A percentile compares a stretch with the other conserved stretches of the same genome.
phyloP scores from a whole-genome alignment of 2,113 vertebrate species.

The Spizaetus ornatus region DNA sequence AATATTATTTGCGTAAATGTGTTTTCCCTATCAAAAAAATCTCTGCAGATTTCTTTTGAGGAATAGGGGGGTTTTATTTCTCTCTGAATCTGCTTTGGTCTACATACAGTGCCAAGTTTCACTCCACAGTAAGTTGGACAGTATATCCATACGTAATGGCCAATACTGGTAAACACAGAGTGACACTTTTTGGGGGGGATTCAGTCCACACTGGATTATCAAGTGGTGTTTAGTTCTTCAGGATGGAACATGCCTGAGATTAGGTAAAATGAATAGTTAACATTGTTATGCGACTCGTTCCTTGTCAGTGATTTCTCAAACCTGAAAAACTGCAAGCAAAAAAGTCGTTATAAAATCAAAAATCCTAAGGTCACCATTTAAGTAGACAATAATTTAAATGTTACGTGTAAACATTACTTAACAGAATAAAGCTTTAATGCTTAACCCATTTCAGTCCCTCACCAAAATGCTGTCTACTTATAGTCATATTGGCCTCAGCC shows the following conservation, averaged over 20 bases:
- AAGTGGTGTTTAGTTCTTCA: neutral
- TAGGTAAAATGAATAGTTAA: neutral
- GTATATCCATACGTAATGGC: accelerated
- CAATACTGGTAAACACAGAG: neutral
- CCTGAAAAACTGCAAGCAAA: neutral
- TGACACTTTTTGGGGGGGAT: accelerated
- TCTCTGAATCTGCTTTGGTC: neutral
- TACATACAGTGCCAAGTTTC: neutral
- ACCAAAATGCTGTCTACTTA: neutral
- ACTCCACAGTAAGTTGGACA: neutral
- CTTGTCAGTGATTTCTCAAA: neutral
- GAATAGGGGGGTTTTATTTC: neutral
- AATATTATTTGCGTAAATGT: neutral
- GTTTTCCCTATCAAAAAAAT: neutral
- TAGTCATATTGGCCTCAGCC: accelerated
- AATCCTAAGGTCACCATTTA: neutral
- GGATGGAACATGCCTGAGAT: neutral
- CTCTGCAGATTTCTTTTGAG: neutral
- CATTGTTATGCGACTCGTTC: accelerated
- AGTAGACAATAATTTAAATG: neutral
- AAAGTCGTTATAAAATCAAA: neutral
- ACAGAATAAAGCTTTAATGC: neutral
- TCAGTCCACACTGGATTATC: neutral
- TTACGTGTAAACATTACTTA: accelerated
- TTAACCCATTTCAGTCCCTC: neutral